Base-by-base conservation (phyloP, 2,797 vertebrate species). In the Malacoctenus gilli region DNA sequence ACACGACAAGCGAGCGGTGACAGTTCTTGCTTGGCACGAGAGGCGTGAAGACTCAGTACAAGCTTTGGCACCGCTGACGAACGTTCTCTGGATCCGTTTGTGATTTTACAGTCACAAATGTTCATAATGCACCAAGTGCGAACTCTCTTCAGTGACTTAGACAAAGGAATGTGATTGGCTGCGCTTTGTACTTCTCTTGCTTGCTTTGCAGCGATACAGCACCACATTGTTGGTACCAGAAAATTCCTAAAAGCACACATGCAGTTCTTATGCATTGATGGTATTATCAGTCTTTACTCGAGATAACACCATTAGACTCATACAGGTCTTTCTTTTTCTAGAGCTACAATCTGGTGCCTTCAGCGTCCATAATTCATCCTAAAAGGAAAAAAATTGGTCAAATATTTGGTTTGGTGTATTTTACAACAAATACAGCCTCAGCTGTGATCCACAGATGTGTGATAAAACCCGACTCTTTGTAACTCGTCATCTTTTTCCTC, bases 61-160 rank as follows among this genome's bases (percentile, higher is more conserved):
- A 61, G 68, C 75, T 85, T 87, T 86, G 86, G 85, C 86, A 86
- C 81, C 46, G 60, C 57, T 53, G 73, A 68, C 16, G 57, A 62
- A 31, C 47, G 51, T 47, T 49, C 63, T 19, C 25, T 40, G 7
- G 1, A 47, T 44, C 38, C 3, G 16, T 53, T 69, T 42, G 39
- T 4, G 11, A 37, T 34, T 74, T 62, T 68, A 66, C 50, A 59
- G 38, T 53, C 59, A 48, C 18, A 14, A 54, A 34, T 16, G 11
- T 37, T 66, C 35, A n/a, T 43, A 70, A 55, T 39, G 54, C 59
- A 63, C 60, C 14, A 13, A 21, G 56, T 59, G 43, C 32, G 49
- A 56, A 73, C 54, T 35, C 35, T 49, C 49, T 21, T 67, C 51
- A 54, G 32, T 37, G 50, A 66, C 52, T 42, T n/a, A n/a, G n/a